Evolutionary conservation across 2,797 vertebrate species (phyloP).

Genomic region (Gallinago solitaria): DNA sequence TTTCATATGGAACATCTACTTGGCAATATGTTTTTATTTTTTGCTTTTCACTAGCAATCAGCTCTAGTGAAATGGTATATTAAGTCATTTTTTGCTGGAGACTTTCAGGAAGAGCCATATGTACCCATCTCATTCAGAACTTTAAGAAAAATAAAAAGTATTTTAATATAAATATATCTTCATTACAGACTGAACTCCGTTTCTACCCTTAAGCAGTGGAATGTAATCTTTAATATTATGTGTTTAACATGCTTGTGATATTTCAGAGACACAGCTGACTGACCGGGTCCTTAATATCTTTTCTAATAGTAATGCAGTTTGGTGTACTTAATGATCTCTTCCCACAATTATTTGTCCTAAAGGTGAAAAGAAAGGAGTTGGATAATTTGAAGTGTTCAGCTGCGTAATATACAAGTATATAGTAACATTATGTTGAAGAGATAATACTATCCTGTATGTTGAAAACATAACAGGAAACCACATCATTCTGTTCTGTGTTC

Average conservation of each 20-base stretch:
- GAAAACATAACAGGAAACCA: not conserved
- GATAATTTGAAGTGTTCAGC: not conserved
- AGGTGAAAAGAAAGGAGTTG: not conserved
- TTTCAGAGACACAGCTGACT: not conserved
- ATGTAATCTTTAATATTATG: not conserved
- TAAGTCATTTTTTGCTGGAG: not conserved
- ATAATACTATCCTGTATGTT: not conserved
- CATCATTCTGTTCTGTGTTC: not conserved
- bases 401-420: not conserved
- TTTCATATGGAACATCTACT: not conserved
- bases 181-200: not conserved
- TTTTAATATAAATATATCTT: not conserved
- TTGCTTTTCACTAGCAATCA: constrained; percentile 2
- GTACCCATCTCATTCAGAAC: not conserved
- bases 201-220: not conserved
- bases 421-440: not conserved
- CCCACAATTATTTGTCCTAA: not conserved
- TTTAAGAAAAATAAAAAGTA: not conserved
- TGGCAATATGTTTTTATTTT: not conserved
- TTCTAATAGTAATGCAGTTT: not conserved
- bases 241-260: not conserved
- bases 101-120: not conserved
- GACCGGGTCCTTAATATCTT: not conserved
- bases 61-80: not conserved
- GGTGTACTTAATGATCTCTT: not conserved